These are phyloP conservation scores for Mythimna ferrago DNA, from an alignment of 2,888 invertebrate species.

Conservation along the genomic window DNA sequence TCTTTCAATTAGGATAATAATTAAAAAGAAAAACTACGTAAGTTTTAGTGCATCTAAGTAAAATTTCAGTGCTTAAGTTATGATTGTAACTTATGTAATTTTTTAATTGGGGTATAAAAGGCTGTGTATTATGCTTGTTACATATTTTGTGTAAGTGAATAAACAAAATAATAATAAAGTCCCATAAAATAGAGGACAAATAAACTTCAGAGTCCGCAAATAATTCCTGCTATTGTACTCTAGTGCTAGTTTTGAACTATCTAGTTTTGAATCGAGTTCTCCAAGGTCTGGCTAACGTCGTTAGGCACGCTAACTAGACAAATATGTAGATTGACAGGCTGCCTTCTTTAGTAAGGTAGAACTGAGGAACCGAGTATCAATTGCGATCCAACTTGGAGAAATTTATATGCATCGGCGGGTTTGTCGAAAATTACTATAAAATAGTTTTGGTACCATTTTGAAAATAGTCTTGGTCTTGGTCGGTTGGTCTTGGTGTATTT, in stretches of 20 bases:
- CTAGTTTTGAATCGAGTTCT: constrained; percentile 6
- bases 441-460: not conserved
- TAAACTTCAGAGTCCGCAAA: not conserved
- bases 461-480: not conserved
- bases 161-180: not conserved
- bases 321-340: not conserved
- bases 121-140: no score
- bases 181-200: not conserved
- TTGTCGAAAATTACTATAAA: not conserved
- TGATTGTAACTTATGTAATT: no score
- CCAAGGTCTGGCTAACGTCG: constrained; percentile 28
- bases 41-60: no score
- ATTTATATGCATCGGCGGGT: not conserved
- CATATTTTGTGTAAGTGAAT: no score
- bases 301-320: constrained; percentile 14
- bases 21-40: no score
- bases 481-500: no score
- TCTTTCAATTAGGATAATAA: no score
- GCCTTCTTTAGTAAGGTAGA: constrained; percentile 4
- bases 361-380: constrained; percentile 11
- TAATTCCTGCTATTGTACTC: no score
- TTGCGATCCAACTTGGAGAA: constrained; percentile 6
- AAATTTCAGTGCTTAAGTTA: no score
- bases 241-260: not conserved
- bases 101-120: no score